Evolutionary conservation across 53 echinoderm and acorn worm genomes (phyloP).

Genomic region (Holothuria scabra): DNA sequence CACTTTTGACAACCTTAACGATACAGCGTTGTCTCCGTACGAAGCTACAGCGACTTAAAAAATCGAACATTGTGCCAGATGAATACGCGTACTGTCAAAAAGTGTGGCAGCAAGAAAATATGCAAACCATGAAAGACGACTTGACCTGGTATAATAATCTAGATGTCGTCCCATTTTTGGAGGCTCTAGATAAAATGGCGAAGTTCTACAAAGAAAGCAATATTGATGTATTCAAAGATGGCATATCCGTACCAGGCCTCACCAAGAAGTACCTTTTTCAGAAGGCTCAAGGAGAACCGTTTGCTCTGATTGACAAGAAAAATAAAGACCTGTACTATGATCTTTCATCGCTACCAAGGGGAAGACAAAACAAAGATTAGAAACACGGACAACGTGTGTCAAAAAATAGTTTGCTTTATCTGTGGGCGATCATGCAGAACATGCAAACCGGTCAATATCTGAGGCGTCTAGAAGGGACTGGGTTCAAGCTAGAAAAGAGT

Average conservation of each 20-base stretch:
- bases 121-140: slow-evolving; percentile 42
- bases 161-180: slow-evolving; percentile 28
- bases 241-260: slow-evolving; percentile 11
- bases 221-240: slow-evolving; percentile 52
- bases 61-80: slow-evolving; percentile 18
- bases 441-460: slow-evolving; percentile 59
- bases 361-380: not conserved
- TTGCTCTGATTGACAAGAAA: slow-evolving; percentile 14
- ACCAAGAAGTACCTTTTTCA: slow-evolving; percentile 49
- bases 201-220: slow-evolving; percentile 2
- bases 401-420: slow-evolving; percentile 53
- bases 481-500: not conserved
- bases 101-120: not conserved
- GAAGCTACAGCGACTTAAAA: slow-evolving; percentile 47
- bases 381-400: slow-evolving; percentile 30
- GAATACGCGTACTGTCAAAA: slow-evolving; percentile 49
- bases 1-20: slow-evolving; percentile 21
- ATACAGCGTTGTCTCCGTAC: slow-evolving; percentile 5
- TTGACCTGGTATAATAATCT: slow-evolving; percentile 52
- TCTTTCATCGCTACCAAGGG: slow-evolving; percentile 31
- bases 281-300: not conserved
- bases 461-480: not conserved
- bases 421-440: slow-evolving; percentile 47
- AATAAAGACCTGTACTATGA: slow-evolving; percentile 53
- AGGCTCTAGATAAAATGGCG: slow-evolving; percentile 50